A percentile compares a stretch with the other conserved stretches of the same genome.
These are phyloP conservation scores for Ditula angustiorana DNA, from an alignment of 2,888 invertebrate genomes.

Conservation along the genomic window DNA sequence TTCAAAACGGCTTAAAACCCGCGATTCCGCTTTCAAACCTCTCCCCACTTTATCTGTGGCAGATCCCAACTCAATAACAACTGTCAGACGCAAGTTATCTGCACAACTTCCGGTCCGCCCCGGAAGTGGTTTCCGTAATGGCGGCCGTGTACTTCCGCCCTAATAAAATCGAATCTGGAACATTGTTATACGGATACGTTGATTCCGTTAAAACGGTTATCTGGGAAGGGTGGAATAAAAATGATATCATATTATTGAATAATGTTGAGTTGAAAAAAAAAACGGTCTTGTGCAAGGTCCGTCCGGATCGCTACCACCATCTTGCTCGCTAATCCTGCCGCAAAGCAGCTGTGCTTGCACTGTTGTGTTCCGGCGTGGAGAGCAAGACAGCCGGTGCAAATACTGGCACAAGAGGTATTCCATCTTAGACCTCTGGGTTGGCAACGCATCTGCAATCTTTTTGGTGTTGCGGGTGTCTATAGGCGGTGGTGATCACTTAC, in stretches of 20 bases:
- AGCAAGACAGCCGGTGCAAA: too few species aligned
- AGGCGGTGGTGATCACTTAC: too few species aligned
- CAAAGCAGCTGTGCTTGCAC: too few species aligned
- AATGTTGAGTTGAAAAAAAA: neutral
- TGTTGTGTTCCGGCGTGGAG: too few species aligned
- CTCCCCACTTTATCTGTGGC: slow-evolving; percentile 14
- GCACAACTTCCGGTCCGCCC: slow-evolving; percentile 36
- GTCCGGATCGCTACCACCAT: too few species aligned
- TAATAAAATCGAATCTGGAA: slow-evolving; percentile 40
- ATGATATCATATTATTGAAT: neutral
- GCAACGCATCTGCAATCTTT: too few species aligned
- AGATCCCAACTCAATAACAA: slow-evolving; percentile 27
- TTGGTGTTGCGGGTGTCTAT: too few species aligned
- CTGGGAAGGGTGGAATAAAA: neutral
- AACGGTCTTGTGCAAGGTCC: too few species aligned
- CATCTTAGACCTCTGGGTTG: too few species aligned
- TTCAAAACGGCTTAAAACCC: neutral
- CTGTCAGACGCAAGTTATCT: slow-evolving; percentile 31
- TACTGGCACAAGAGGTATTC: too few species aligned
- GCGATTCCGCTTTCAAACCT: neutral
- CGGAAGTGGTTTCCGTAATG: slow-evolving; percentile 48
- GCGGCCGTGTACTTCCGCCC: slow-evolving; percentile 48
- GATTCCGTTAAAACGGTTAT: slow-evolving; percentile 1
- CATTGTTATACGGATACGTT: slow-evolving; percentile 26
- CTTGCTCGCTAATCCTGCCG: too few species aligned